Conservation (phyloP, 2,113 vertebrate genomes). For the Oceanodroma tethys region DNA sequence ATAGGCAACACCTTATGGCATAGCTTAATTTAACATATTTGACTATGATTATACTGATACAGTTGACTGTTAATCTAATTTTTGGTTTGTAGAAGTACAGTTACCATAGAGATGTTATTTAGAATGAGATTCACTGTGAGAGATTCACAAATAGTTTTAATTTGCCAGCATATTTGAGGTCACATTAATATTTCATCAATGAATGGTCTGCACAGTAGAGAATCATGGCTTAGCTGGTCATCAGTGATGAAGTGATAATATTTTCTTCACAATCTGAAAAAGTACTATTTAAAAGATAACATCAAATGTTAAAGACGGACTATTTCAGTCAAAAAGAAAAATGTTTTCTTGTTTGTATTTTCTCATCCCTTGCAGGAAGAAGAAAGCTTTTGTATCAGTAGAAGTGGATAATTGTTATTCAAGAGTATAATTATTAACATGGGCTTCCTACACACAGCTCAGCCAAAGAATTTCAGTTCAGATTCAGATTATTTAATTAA, state of each 20-base stretch:
- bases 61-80: conserved; percentile 32
- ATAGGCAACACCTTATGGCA: conserved; percentile 3
- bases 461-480: background rate
- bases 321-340: conserved; percentile 45
- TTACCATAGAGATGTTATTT: conserved; percentile 22
- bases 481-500: conserved; percentile 25
- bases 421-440: background rate
- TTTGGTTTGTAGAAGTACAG: conserved; percentile 35
- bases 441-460: background rate
- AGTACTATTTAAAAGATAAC: conserved; percentile 50
- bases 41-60: background rate
- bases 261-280: conserved; percentile 49
- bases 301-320: background rate
- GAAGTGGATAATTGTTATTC: conserved; percentile 9
- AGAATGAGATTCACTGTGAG: background rate
- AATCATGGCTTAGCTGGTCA: conserved; percentile 50
- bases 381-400: conserved; percentile 17
- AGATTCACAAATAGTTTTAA: conserved; percentile 3
- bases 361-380: conserved; percentile 11
- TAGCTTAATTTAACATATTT: conserved; percentile 43
- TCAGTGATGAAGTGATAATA: conserved; percentile 60
- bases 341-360: conserved; percentile 29
- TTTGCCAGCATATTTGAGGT: conserved; percentile 53
- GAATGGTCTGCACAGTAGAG: conserved; percentile 37
- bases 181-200: conserved; percentile 68